Percentiles rank a stretch among this genome's conserved stretches.
Conservation (phyloP, 2,113 vertebrate genomes). For the Odocoileus hemionus region DNA sequence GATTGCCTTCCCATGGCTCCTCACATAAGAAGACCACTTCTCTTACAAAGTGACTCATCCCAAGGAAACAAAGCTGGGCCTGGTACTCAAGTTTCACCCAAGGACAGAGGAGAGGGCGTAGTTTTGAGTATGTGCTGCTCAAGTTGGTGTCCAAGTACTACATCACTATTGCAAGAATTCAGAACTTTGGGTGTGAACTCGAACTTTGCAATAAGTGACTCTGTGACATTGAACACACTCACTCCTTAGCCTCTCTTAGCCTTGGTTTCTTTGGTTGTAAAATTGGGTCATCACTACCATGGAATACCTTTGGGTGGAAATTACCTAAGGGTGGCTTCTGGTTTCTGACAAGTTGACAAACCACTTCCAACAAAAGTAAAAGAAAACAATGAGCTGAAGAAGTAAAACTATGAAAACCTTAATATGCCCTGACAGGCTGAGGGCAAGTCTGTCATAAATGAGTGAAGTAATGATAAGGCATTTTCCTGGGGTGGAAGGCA, state of each 20-base stretch:
- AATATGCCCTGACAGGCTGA: not conserved
- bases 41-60: not conserved
- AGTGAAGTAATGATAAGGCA: not conserved
- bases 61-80: not conserved
- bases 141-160: not conserved
- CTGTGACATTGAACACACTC: not conserved
- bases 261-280: not conserved
- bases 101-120: not conserved
- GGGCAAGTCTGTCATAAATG: not conserved
- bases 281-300: not conserved
- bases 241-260: not conserved
- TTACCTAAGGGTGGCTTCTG: constrained; percentile 2
- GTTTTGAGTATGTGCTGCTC: not conserved
- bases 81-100: not conserved
- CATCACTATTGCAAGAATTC: not conserved
- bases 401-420: constrained; percentile 17
- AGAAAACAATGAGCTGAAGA: not conserved
- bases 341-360: constrained; percentile 43
- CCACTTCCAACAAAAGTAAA: not conserved
- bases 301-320: not conserved
- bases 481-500: not conserved
- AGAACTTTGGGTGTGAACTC: not conserved
- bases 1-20: not conserved
- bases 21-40: not conserved
- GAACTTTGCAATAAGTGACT: not conserved